Evolutionary conservation across 2,797 vertebrate species (phyloP), one percentile per base, ranked within the genome.

Genomic region (Dendrocincla fuliginosa): DNA sequence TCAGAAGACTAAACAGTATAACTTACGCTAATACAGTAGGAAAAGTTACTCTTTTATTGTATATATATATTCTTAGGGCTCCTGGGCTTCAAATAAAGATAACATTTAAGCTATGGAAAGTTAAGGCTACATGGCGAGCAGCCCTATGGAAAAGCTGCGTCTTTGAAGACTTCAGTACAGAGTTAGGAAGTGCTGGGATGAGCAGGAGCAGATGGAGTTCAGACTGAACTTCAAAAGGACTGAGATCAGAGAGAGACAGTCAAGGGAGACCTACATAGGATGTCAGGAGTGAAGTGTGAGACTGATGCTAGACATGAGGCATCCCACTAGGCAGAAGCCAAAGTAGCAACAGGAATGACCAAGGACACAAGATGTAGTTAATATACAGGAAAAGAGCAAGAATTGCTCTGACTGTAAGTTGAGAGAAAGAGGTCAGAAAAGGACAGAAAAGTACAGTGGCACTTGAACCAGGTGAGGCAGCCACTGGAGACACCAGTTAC

Each of bases 151-250:
- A 92, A 85, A 87, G n/a, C 50, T 69, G 42, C 2, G 1, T 32
- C 85, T 93, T 90, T 86, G 76, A 90, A 87, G 82, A 64, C 46
- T 83, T 85, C 57, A 35, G 23, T 32, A 35, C 13, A 65, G 74
- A 64, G 42, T 28, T 57, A 22, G 37, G 60, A 91, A 93, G 33
- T 39, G 47, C 1, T 63, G 65, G 42, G 42, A 86, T 41, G 50
- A 94, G 79, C 41, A 3, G 13, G n/a, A 87, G 44, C 2, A 2
- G 46, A 63, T 6, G 12, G 76, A 84, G 53, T 42, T 76, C 63
- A 91, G 71, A 47, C 12, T 78, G 84, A 87, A 70, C 77, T 89
- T 86, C 69, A 76, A 93, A 94, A 87, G 63, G 41, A 76, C 41
- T 19, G 56, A 94, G 86, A 96, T 87, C 74, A 90, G 83, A 87